Conservation (phyloP, 2,888 invertebrate genomes). For the Agrochola lychnidis region DNA sequence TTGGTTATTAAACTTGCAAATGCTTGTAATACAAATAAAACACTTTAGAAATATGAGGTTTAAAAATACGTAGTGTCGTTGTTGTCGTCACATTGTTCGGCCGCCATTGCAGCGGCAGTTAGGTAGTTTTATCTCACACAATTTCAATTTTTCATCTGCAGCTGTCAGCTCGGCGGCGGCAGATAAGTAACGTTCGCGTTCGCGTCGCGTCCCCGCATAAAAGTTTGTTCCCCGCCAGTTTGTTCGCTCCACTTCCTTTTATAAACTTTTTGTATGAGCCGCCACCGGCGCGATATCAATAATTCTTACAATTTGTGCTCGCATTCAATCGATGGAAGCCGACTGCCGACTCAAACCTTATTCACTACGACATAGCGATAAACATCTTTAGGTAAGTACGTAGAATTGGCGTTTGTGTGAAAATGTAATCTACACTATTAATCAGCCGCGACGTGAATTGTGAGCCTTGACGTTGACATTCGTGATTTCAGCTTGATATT, state of each 20-base stretch:
- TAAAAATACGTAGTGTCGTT: slow-evolving; percentile 66
- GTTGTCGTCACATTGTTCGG: slow-evolving; percentile 86
- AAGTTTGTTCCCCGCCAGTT: slow-evolving; percentile 88
- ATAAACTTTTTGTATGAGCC: slow-evolving; percentile 88
- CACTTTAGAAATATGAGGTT: slow-evolving; percentile 59
- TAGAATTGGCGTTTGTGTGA: slow-evolving; percentile 53
- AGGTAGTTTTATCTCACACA: slow-evolving; percentile 90
- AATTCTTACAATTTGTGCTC: slow-evolving; percentile 86
- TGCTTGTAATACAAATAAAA: slow-evolving; percentile 44
- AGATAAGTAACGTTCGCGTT: slow-evolving; percentile 89
- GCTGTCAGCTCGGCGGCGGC: slow-evolving; percentile 88
- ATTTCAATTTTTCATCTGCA: slow-evolving; percentile 91
- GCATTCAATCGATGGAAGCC: slow-evolving; percentile 76
- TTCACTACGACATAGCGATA: slow-evolving; percentile 68
- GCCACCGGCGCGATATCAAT: slow-evolving; percentile 84
- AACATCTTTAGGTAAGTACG: slow-evolving; percentile 66
- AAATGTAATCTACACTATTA: slow-evolving; percentile 65
- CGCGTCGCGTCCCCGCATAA: slow-evolving; percentile 84
- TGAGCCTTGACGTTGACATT: slow-evolving; percentile 61
- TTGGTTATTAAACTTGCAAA: slow-evolving; percentile 39
- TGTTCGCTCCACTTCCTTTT: slow-evolving; percentile 89
- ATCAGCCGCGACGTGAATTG: slow-evolving; percentile 58
- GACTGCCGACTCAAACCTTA: slow-evolving; percentile 69
- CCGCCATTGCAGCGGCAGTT: slow-evolving; percentile 83
- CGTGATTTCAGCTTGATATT: slow-evolving; percentile 54